phyloP scores from a whole-genome alignment of 2,113 vertebrate species.

The Cebidichthys violaceus region DNA sequence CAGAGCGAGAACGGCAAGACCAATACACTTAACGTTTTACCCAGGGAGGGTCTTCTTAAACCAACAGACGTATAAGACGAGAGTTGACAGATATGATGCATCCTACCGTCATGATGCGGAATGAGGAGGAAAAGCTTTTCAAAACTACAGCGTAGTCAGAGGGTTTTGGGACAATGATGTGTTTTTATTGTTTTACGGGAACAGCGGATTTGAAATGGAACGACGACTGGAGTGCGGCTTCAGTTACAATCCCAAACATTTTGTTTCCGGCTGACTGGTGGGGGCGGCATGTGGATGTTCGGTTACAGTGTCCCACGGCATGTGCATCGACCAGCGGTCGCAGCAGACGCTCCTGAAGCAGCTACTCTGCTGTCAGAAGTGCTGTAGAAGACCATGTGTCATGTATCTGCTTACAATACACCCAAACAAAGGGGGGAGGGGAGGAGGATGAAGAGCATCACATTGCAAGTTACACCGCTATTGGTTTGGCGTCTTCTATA shows the following conservation, averaged over 20 bases:
- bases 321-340: background rate
- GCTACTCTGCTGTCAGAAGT: background rate
- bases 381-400: background rate
- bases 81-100: background rate
- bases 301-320: background rate
- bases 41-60: slow-evolving; percentile 37
- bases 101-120: background rate
- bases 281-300: background rate
- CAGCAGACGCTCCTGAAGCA: background rate
- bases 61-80: slow-evolving; percentile 18
- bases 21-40: slow-evolving; percentile 27
- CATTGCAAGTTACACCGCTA: background rate
- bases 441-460: background rate
- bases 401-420: slow-evolving; percentile 10
- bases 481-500: background rate
- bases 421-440: background rate
- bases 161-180: background rate
- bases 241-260: background rate
- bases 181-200: slow-evolving; percentile 16
- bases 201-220: slow-evolving; percentile 14
- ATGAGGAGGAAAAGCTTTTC: background rate
- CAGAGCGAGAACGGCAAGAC: slow-evolving; percentile 22
- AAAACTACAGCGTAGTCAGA: slow-evolving; percentile 25
- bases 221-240: slow-evolving; percentile 1
- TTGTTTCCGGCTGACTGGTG: background rate